Evolutionary conservation across 2,888 invertebrate genomes (phyloP).

Genomic region (Nysson spinosus): DNA sequence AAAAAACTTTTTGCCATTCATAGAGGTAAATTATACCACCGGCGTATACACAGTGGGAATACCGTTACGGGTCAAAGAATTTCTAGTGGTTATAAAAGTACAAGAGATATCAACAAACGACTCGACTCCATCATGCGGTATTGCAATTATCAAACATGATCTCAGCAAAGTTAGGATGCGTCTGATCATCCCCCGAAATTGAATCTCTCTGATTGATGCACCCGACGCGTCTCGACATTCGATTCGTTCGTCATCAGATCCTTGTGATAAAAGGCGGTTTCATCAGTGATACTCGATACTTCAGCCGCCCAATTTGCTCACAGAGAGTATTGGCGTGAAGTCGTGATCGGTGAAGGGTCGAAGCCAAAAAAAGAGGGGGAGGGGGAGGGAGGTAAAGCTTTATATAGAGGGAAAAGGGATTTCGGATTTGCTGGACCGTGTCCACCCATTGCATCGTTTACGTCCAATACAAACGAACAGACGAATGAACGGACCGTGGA

Average conservation of each 20-base stretch:
- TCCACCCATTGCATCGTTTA: constrained; percentile 67
- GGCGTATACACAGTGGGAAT: too few species aligned
- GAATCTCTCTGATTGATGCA: constrained; percentile 20
- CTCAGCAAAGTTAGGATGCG: background rate
- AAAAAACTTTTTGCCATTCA: too few species aligned
- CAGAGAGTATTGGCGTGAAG: constrained; percentile 54
- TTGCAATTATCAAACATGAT: constrained; percentile 11
- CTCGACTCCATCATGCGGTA: background rate
- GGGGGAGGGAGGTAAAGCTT: constrained; percentile 45
- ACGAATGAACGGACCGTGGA: constrained; percentile 48
- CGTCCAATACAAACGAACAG: constrained; percentile 64
- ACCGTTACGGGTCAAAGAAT: background rate
- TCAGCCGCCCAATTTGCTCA: constrained; percentile 35
- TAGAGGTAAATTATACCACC: too few species aligned
- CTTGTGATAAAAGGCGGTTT: constrained; percentile 40
- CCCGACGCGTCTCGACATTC: constrained; percentile 8
- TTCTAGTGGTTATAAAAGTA: background rate
- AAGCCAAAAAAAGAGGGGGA: constrained; percentile 46
- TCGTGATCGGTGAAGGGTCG: constrained; percentile 46
- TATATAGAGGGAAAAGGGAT: constrained; percentile 63
- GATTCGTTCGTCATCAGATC: constrained; percentile 34
- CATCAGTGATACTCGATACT: constrained; percentile 35
- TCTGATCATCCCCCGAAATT: constrained; percentile 8
- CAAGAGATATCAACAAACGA: constrained; percentile 2
- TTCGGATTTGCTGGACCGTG: constrained; percentile 67